These are phyloP conservation scores for Melanotaenia parkinsoni DNA, from an alignment of 2,797 vertebrate species.

Conservation along the genomic window DNA sequence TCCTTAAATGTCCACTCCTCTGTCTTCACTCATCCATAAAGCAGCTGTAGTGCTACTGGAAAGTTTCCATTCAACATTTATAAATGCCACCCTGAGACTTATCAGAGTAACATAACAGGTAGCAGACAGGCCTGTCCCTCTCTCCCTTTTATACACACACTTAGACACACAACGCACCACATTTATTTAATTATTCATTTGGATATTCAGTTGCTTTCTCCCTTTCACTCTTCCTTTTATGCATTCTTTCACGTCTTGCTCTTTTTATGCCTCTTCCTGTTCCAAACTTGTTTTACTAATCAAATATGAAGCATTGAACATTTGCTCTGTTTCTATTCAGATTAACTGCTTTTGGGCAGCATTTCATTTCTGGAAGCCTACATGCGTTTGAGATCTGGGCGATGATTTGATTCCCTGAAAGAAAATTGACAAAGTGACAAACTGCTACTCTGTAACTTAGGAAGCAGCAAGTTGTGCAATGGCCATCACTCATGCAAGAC, in stretches of 20 bases:
- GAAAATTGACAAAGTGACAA: not conserved
- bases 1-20: slow-evolving; percentile 10
- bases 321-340: slow-evolving; percentile 1
- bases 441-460: not conserved
- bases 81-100: slow-evolving; percentile 78
- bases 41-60: slow-evolving; percentile 60
- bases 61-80: slow-evolving; percentile 80
- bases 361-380: slow-evolving; percentile 6
- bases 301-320: slow-evolving; percentile 15
- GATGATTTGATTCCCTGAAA: not conserved
- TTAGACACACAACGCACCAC: slow-evolving; percentile 26
- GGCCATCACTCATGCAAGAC: not conserved
- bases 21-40: slow-evolving; percentile 13
- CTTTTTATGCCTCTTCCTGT: slow-evolving; percentile 28
- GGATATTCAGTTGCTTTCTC: slow-evolving; percentile 59
- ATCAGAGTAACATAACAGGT: slow-evolving; percentile 71
- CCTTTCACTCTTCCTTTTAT: slow-evolving; percentile 41
- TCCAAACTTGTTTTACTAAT: not conserved
- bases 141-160: not conserved
- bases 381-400: not conserved
- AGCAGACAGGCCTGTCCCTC: slow-evolving; percentile 57
- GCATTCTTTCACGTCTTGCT: slow-evolving; percentile 46
- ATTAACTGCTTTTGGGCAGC: not conserved
- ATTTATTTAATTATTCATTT: slow-evolving; percentile 78
- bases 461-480: no score